Conservation (phyloP, 2,888 invertebrate species). For the Cephus pulcher region DNA sequence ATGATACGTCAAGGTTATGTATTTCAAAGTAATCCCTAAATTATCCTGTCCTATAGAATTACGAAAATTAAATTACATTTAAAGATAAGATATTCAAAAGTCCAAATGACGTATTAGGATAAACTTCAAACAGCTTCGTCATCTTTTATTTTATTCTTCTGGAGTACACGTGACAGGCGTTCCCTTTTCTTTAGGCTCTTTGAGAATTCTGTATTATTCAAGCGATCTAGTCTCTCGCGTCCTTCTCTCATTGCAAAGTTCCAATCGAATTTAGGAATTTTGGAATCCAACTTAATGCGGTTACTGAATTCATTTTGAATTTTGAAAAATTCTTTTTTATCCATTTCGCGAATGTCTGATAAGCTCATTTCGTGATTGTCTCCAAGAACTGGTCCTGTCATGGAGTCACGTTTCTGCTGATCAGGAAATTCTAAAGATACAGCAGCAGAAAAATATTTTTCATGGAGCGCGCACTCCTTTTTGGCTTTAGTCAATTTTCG, state of each 20-base stretch:
- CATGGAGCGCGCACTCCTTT: slow-evolving; percentile 26
- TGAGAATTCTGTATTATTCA: background rate
- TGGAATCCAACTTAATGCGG: slow-evolving; percentile 67
- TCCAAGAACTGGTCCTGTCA: background rate
- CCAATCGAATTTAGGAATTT: slow-evolving; percentile 70
- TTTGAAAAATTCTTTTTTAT: slow-evolving; percentile 28
- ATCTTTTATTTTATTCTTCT: background rate
- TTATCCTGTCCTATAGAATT: background rate
- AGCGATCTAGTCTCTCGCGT: slow-evolving; percentile 16
- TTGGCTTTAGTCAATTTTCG: slow-evolving; percentile 65
- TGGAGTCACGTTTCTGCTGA: background rate
- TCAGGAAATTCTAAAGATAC: slow-evolving; percentile 39
- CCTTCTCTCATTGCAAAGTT: slow-evolving; percentile 48
- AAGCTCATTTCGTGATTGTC: background rate
- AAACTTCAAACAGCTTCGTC: background rate
- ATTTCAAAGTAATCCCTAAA: background rate
- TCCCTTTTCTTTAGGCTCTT: background rate
- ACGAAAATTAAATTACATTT: background rate
- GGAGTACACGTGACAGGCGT: slow-evolving; percentile 18
- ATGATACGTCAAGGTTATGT: background rate
- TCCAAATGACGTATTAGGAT: background rate
- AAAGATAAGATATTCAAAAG: background rate
- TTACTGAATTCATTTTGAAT: slow-evolving; percentile 50
- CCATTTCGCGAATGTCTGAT: slow-evolving; percentile 15
- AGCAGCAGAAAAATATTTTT: slow-evolving; percentile 34